Conservation (phyloP, 2,113 vertebrate species). For the Typhlomys cinereus region DNA sequence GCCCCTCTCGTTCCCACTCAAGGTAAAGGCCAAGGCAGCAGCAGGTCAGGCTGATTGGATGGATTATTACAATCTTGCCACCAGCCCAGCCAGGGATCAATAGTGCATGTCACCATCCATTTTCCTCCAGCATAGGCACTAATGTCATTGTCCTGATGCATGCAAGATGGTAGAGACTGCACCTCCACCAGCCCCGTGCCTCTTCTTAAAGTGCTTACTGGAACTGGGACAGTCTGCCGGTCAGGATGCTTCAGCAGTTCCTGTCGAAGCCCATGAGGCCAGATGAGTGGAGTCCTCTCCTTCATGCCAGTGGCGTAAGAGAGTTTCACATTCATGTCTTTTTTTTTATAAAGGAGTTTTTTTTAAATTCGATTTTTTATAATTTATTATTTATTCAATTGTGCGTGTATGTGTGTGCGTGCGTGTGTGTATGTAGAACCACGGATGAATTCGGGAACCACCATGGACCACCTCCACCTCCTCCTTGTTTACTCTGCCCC, state of each 20-base stretch:
- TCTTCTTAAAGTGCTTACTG: not conserved
- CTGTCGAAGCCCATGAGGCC: not conserved
- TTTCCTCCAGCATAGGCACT: constrained; percentile 68
- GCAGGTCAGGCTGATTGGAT: constrained; percentile 78
- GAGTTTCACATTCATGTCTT: not conserved
- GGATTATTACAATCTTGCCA: constrained; percentile 79
- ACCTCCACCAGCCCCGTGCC: not conserved
- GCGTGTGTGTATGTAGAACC: too few relatives aligned
- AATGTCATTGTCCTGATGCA: constrained; percentile 69
- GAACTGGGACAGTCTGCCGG: constrained; percentile 12
- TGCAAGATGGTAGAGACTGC: constrained; percentile 3
- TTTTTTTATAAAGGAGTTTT: too few relatives aligned
- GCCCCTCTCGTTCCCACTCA: constrained; percentile 59
- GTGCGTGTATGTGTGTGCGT: too few relatives aligned
- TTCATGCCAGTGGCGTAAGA: not conserved
- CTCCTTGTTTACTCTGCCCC: too few relatives aligned
- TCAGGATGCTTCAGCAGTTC: not conserved
- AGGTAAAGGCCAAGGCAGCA: constrained; percentile 74
- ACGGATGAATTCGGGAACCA: too few relatives aligned
- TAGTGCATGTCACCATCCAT: constrained; percentile 79
- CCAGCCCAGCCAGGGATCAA: constrained; percentile 71
- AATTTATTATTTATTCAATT: too few relatives aligned
- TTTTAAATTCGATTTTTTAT: too few relatives aligned
- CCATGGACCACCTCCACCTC: too few relatives aligned
- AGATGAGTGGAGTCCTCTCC: not conserved